Conservation (phyloP, 2,888 invertebrate genomes). For the Allacma fusca region DNA sequence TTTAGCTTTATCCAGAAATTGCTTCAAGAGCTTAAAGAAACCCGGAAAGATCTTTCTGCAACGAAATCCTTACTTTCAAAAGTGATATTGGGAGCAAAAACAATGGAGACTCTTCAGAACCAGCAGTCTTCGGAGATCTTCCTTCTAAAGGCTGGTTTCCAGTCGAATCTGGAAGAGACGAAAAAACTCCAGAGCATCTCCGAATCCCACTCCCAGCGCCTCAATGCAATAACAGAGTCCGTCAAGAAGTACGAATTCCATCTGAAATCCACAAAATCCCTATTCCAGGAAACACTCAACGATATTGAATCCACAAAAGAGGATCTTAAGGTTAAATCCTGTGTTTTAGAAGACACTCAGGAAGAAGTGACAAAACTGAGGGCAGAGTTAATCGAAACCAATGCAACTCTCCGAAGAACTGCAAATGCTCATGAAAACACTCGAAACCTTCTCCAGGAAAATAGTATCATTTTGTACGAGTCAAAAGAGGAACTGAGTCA, state of each 20-base stretch:
- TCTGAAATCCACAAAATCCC: not conserved
- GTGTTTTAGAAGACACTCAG: not conserved
- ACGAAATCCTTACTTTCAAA: too few relatives aligned
- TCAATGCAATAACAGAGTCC: not conserved
- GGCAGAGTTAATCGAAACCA: not conserved
- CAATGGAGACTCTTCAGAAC: not conserved
- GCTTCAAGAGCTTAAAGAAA: too few relatives aligned
- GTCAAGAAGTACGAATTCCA: not conserved
- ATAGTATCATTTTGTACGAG: not conserved
- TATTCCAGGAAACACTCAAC: not conserved
- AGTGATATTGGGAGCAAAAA: not conserved
- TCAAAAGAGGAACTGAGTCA: not conserved
- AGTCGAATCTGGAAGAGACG: too few relatives aligned
- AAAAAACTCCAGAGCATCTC: not conserved
- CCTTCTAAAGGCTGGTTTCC: not conserved
- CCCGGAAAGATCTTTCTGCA: too few relatives aligned
- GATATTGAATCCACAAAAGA: not conserved
- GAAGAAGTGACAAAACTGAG: not conserved
- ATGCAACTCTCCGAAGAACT: not conserved
- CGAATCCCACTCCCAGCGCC: not conserved
- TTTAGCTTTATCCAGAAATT: too few relatives aligned
- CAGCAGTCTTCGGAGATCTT: conserved; percentile 17
- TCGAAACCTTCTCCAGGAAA: not conserved
- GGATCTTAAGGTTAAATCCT: not conserved
- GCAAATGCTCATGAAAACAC: not conserved